These are phyloP conservation scores for Lanistes nyassanus DNA, from an alignment of 1,140 invertebrate species.

Conservation along the genomic window DNA sequence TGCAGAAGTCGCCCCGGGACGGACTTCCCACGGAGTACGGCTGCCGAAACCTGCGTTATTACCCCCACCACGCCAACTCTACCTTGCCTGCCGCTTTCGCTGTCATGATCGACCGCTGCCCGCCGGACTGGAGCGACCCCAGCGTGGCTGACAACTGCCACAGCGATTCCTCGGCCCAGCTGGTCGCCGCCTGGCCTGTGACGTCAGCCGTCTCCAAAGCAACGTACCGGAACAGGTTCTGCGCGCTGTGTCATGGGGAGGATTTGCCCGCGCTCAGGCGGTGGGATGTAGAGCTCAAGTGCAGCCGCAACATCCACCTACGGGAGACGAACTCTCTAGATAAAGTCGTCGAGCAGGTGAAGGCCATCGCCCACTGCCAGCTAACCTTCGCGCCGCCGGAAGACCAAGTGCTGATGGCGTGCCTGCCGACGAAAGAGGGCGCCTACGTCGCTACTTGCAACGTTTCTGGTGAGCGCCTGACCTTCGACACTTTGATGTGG, in stretches of 20 bases:
- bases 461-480: background rate
- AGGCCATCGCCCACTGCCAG: slow-evolving; percentile 11
- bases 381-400: slow-evolving; percentile 4
- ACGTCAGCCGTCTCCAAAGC: background rate
- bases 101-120: slow-evolving; percentile 21
- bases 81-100: background rate
- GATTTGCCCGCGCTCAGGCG: background rate
- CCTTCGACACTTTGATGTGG: slow-evolving; percentile 4
- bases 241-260: slow-evolving; percentile 15
- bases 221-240: slow-evolving; percentile 10
- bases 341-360: slow-evolving; percentile 1
- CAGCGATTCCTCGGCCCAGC: background rate
- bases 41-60: slow-evolving; percentile 9
- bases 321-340: background rate
- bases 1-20: background rate
- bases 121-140: background rate
- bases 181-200: slow-evolving; percentile 2
- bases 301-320: background rate
- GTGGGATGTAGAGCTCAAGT: slow-evolving; percentile 14
- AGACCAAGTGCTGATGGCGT: background rate
- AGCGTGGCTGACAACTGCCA: background rate
- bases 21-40: background rate
- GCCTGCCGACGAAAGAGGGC: background rate
- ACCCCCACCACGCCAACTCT: background rate
- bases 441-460: slow-evolving; percentile 13